These are phyloP conservation scores for Halcyon malimbica DNA, from an alignment of 2,113 vertebrate species.

Conservation along the genomic window DNA sequence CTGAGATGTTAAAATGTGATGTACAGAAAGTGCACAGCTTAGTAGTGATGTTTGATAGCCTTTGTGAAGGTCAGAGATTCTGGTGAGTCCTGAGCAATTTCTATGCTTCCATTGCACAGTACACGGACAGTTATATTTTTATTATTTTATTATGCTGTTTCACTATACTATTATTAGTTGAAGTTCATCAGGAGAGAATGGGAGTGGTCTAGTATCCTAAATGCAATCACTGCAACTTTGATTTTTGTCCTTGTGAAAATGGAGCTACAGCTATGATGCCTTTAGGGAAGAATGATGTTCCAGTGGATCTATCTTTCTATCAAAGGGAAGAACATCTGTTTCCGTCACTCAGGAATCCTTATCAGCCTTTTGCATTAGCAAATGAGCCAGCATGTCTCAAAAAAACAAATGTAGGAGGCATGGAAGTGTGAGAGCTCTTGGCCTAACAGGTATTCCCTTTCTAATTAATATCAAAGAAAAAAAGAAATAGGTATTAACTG, in stretches of 20 bases:
- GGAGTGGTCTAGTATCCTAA: background rate
- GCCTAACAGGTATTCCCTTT: background rate
- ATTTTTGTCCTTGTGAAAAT: background rate
- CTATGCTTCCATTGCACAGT: background rate
- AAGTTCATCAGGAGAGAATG: background rate
- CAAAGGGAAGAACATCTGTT: background rate
- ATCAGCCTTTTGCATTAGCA: background rate
- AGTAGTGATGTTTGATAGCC: background rate
- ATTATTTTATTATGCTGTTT: background rate
- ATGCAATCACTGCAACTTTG: background rate
- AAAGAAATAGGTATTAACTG: background rate
- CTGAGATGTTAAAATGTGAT: background rate
- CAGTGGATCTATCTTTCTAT: background rate
- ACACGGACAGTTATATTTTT: background rate
- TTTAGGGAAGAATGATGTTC: background rate
- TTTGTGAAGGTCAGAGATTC: background rate
- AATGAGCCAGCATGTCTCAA: background rate
- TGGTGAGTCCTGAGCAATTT: background rate
- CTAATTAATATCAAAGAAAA: background rate
- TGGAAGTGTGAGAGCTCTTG: background rate
- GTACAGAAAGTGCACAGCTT: background rate
- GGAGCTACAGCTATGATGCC: no score
- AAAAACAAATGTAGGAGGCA: background rate
- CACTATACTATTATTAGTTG: background rate
- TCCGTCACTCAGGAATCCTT: background rate